These are phyloP conservation scores for Heterochromis multidens DNA, from an alignment of 2,113 vertebrate species.

Conservation along the genomic window DNA sequence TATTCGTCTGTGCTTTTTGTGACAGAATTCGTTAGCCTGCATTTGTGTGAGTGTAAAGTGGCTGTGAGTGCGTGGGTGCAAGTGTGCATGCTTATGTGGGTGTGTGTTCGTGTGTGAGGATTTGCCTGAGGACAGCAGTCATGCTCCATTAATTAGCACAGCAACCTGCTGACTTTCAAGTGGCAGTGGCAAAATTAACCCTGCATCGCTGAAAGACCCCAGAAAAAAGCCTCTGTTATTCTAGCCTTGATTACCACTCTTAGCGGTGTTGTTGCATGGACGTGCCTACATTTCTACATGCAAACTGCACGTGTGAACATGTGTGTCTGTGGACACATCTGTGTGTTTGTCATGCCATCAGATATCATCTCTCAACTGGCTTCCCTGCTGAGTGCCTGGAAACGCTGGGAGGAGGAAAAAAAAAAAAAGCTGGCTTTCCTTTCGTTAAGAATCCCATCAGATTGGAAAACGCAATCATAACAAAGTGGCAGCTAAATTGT, in stretches of 20 bases:
- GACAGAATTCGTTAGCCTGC: not conserved
- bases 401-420: not conserved
- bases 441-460: slow-evolving; percentile 53
- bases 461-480: slow-evolving; percentile 55
- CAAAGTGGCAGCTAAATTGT: slow-evolving; percentile 46
- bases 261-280: not conserved
- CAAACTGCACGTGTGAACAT: not conserved
- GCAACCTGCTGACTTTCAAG: slow-evolving; percentile 76
- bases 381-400: slow-evolving; percentile 23
- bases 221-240: slow-evolving; percentile 43
- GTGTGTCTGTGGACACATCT: not conserved
- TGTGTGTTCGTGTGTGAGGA: not conserved
- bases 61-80: not conserved
- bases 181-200: slow-evolving; percentile 63
- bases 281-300: not conserved
- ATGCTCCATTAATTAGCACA: slow-evolving; percentile 73
- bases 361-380: slow-evolving; percentile 15
- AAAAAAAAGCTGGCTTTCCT: slow-evolving; percentile 7
- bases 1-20: slow-evolving; percentile 17
- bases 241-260: slow-evolving; percentile 40
- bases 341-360: not conserved
- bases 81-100: not conserved
- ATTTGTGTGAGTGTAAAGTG: not conserved
- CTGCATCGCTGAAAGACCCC: slow-evolving; percentile 39
- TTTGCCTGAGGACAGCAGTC: slow-evolving; percentile 65